Percentiles rank a stretch among this genome's conserved stretches.
phyloP scores from a whole-genome alignment of 1,140 invertebrate species.

The Procambarus clarkii region DNA sequence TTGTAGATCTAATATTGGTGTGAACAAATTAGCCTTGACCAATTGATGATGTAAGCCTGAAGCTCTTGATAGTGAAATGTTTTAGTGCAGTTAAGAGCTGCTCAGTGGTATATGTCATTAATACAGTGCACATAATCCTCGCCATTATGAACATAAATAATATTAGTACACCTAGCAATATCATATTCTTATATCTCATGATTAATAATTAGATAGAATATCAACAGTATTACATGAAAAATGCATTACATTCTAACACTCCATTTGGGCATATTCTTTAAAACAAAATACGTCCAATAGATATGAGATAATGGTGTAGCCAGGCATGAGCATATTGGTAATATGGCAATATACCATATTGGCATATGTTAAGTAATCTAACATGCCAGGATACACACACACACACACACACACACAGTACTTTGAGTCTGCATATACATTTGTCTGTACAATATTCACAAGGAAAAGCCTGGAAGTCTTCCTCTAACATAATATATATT shows the following conservation, averaged over 20 bases:
- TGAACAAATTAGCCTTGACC: too few relatives aligned
- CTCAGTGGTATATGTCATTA: background rate
- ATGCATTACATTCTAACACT: conserved; percentile 13
- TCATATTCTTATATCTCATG: background rate
- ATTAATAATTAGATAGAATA: conserved; percentile 10
- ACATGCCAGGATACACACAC: background rate
- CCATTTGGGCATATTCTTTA: conserved; percentile 2
- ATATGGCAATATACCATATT: background rate
- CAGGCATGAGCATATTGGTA: conserved; percentile 25
- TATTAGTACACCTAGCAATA: background rate
- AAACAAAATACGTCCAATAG: conserved; percentile 8
- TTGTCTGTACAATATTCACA: background rate
- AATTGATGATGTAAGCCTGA: too few relatives aligned
- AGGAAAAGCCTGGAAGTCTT: conserved; percentile 1
- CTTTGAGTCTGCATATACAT: conserved; percentile 36
- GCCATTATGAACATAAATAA: background rate
- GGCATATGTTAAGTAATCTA: background rate
- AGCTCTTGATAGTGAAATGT: too few relatives aligned
- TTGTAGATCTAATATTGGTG: too few relatives aligned
- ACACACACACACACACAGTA: background rate
- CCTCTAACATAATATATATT: background rate
- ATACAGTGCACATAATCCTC: background rate
- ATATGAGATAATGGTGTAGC: background rate
- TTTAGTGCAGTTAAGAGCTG: too few relatives aligned
- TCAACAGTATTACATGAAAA: background rate